Evolutionary conservation across 2,113 vertebrate species (phyloP).

Genomic region (Aptenodytes patagonicus): DNA sequence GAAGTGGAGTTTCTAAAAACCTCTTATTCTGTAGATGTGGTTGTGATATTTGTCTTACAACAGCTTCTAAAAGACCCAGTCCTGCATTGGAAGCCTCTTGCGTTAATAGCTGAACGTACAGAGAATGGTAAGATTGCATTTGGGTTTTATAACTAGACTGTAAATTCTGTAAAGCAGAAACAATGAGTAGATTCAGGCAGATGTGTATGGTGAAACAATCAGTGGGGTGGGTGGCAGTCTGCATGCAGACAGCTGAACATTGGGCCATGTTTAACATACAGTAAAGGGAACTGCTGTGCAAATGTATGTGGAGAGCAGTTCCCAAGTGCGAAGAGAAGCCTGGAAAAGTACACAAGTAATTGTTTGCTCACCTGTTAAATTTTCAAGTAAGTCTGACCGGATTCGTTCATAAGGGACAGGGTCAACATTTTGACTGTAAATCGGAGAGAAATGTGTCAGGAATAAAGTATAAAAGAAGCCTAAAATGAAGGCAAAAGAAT

Average conservation of each 20-base stretch:
- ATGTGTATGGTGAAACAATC: neutral
- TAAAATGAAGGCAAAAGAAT: neutral
- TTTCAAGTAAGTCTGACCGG: neutral
- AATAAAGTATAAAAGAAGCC: neutral
- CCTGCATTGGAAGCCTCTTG: neutral
- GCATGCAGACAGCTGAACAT: fast-evolving
- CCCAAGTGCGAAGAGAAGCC: neutral
- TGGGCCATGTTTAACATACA: neutral
- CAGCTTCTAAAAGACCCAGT: neutral
- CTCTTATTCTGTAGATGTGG: neutral
- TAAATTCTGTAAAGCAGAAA: neutral
- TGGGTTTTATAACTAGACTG: neutral
- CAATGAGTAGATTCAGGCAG: neutral
- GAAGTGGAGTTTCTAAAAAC: neutral
- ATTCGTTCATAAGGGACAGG: neutral
- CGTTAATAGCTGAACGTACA: neutral
- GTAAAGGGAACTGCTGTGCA: neutral
- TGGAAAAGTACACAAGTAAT: neutral
- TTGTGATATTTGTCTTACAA: neutral
- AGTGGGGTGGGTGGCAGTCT: neutral
- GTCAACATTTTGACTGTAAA: neutral
- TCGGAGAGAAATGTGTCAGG: neutral
- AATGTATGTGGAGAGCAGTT: neutral
- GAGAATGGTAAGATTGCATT: neutral
- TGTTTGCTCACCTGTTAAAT: constrained; percentile 20